Evolutionary conservation across 2,888 invertebrate genomes (phyloP), one percentile per base, ranked within the genome.

Genomic region (Alviniconcha strummeri): DNA sequence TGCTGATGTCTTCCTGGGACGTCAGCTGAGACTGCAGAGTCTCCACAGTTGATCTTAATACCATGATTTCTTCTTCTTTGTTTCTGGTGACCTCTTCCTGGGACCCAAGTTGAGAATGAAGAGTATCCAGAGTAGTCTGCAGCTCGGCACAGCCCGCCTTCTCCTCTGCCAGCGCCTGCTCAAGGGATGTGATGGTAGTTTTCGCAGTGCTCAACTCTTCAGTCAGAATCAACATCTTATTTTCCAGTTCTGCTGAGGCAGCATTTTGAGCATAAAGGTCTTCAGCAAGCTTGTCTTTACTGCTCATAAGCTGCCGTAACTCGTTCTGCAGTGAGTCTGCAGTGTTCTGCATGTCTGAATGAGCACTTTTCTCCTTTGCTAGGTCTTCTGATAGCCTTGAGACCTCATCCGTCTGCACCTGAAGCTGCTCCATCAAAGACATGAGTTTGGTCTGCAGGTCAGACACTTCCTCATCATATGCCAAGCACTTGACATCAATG

Each of bases 21-120:
- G 81, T 19, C 55, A 83, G 67, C 60, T 82, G 76, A 15, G 52
- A 36, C 76, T 84, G 80, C 57, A 84, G 57, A 11, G 76, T 69
- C 15, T 67, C 81, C 15, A 80, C 54, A 7, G 15, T 69, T 1
- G 54, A n/a, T 64, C 82, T 57, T 4, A 82, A 69, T 71, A 56
- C 76, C 19, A n/a, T 56, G 81, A 72, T 81, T 72, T 84, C 86
- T 57, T 80, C 17, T 69, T 80, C 82, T n/a, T 64, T 76, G 56
- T 13, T 67, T n/a, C 67, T 55, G 11, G 81, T 78, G 17, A 11
- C 64, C 4, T 74, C 60, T 56, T 81, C 67, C 5, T 69, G 57
- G 36, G 57, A 17, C 67, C 71, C 19, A 11, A 83, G 77, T 72
- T 84, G 76, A 54, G 57, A 55, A 67, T 84, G 80, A 56, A 84